A percentile compares a stretch with the other conserved stretches of the same genome.
Conservation (phyloP, 2,888 invertebrate genomes). For the Laspeyria flexula region DNA sequence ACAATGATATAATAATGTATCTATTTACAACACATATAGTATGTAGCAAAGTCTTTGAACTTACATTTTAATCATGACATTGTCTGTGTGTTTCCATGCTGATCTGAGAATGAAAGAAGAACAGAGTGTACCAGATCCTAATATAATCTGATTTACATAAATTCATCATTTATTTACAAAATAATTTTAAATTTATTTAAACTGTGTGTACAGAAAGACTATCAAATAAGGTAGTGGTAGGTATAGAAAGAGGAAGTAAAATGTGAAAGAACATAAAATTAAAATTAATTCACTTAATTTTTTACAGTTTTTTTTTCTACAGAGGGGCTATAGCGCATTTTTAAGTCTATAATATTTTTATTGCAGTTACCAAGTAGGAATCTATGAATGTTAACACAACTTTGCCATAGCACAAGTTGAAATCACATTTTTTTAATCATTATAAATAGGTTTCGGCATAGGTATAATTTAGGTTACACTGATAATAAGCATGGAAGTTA, state of each 20-base stretch:
- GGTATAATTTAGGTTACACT: neutral
- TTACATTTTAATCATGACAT: slow-evolving; percentile 50
- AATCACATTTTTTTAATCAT: slow-evolving; percentile 15
- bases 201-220: no score
- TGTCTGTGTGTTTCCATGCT: slow-evolving; percentile 49
- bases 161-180: slow-evolving; percentile 1
- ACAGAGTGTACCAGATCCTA: slow-evolving; percentile 39
- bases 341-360: no score
- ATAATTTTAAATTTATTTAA: neutral
- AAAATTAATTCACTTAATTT: no score
- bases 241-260: no score
- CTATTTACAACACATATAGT: slow-evolving; percentile 10
- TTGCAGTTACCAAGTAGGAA: neutral
- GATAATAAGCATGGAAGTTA: neutral
- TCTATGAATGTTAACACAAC: slow-evolving; percentile 5
- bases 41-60: slow-evolving; percentile 36
- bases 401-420: slow-evolving; percentile 23
- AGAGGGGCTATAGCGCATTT: no score
- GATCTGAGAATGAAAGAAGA: slow-evolving; percentile 48
- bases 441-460: neutral
- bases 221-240: no score
- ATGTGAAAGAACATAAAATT: no score
- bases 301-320: no score
- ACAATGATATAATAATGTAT: neutral
- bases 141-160: slow-evolving; percentile 13